A percentile compares a stretch with the other conserved stretches of the same genome.
Conservation (phyloP, 2,113 vertebrate genomes). For the Rhea americana region DNA sequence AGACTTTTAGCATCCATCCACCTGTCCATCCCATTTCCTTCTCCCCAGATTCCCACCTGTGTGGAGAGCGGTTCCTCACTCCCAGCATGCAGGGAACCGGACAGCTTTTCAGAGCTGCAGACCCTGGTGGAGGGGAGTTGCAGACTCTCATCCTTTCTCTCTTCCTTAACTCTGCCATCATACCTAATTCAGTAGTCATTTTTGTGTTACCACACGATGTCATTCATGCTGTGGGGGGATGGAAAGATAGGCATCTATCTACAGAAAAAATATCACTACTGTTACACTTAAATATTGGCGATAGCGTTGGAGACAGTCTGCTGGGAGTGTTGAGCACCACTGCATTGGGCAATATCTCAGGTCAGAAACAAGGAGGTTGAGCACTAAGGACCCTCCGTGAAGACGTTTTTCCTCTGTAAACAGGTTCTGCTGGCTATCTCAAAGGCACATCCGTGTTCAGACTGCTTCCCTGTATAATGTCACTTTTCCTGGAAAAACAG, state of each 20-base stretch:
- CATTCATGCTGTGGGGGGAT: background rate
- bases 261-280: background rate
- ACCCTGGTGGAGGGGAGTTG: fast-evolving
- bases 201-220: background rate
- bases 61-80: background rate
- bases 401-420: background rate
- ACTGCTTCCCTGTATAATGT: background rate
- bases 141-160: background rate
- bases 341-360: background rate
- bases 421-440: background rate
- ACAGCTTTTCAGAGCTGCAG: background rate
- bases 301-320: background rate
- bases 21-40: background rate
- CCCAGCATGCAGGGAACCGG: background rate
- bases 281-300: fast-evolving
- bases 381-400: background rate
- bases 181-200: background rate
- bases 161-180: background rate
- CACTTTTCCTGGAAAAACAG: background rate
- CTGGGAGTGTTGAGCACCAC: background rate
- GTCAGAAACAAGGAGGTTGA: background rate
- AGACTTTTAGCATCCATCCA: background rate
- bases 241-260: background rate
- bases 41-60: background rate
- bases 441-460: fast-evolving